Percentiles rank a stretch among this genome's conserved stretches.
phyloP scores from a whole-genome alignment of 2,113 vertebrate genomes.

The Petrocephalus microphthalmus region DNA sequence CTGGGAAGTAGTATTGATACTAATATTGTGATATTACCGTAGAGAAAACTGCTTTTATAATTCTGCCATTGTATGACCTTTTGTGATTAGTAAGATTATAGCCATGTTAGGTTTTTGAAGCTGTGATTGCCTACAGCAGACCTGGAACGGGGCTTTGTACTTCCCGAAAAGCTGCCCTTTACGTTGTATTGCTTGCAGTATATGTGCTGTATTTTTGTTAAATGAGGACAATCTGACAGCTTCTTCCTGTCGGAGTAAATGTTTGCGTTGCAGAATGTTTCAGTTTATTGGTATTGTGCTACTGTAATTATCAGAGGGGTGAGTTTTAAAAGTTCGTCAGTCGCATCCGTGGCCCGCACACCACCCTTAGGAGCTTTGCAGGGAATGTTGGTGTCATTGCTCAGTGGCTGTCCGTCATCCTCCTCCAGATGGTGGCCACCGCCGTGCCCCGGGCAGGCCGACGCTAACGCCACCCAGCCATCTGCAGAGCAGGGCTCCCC shows the following conservation, averaged over 20 bases:
- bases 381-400: background rate
- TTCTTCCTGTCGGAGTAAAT: background rate
- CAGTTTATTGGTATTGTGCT: background rate
- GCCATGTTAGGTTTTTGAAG: background rate
- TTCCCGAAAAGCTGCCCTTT: background rate
- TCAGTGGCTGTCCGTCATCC: background rate
- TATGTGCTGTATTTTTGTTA: background rate
- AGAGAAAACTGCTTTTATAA: background rate
- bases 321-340: background rate
- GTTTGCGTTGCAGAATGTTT: background rate
- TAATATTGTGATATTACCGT: background rate
- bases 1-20: background rate
- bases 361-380: background rate
- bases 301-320: background rate
- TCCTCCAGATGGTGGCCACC: background rate
- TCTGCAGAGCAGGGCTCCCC: constrained; percentile 33
- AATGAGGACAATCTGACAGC: background rate
- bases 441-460: background rate
- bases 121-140: background rate
- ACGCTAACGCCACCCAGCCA: constrained; percentile 41
- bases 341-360: background rate
- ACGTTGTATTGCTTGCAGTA: background rate
- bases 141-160: background rate
- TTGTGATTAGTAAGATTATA: background rate
- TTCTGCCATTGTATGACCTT: background rate